Percentiles rank a stretch among this genome's conserved stretches.
Evolutionary conservation across 2,888 invertebrate species (phyloP).

Genomic region (Chelonus formosanus): DNA sequence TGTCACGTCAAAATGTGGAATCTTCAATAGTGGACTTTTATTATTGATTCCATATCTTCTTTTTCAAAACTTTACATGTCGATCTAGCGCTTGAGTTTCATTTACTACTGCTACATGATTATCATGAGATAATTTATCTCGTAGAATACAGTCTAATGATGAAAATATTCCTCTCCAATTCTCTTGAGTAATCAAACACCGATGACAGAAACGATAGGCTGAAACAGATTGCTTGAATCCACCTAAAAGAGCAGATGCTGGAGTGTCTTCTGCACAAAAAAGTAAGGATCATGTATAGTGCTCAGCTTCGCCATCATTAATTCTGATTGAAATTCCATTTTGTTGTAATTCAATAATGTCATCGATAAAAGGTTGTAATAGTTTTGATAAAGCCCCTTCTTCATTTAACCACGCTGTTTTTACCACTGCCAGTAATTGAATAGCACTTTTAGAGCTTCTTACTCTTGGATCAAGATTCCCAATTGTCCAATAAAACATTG

Average conservation of each 20-base stretch:
- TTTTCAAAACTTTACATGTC: slow-evolving; percentile 27
- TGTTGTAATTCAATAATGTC: slow-evolving; percentile 40
- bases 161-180: slow-evolving; percentile 21
- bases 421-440: slow-evolving; percentile 38
- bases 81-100: neutral
- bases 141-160: slow-evolving; percentile 16
- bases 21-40: slow-evolving; percentile 24
- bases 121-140: slow-evolving; percentile 19
- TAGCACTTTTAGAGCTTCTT: slow-evolving; percentile 33
- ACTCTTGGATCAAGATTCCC: slow-evolving; percentile 42
- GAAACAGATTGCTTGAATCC: slow-evolving; percentile 43
- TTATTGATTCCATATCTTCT: slow-evolving; percentile 4
- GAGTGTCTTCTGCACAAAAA: slow-evolving; percentile 40
- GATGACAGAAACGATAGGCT: slow-evolving; percentile 40
- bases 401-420: slow-evolving; percentile 38
- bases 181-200: slow-evolving; percentile 31
- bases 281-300: slow-evolving; percentile 41
- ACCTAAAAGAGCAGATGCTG: slow-evolving; percentile 41
- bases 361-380: slow-evolving; percentile 39
- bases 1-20: slow-evolving; percentile 25
- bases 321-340: slow-evolving; percentile 3
- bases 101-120: slow-evolving; percentile 13
- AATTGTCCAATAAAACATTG: slow-evolving; percentile 44
- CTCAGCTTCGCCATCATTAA: slow-evolving; percentile 6
- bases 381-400: slow-evolving; percentile 29